Evolutionary conservation across 2,888 invertebrate genomes (phyloP), one percentile per base, ranked within the genome.

Genomic region (Drosophila dives): DNA sequence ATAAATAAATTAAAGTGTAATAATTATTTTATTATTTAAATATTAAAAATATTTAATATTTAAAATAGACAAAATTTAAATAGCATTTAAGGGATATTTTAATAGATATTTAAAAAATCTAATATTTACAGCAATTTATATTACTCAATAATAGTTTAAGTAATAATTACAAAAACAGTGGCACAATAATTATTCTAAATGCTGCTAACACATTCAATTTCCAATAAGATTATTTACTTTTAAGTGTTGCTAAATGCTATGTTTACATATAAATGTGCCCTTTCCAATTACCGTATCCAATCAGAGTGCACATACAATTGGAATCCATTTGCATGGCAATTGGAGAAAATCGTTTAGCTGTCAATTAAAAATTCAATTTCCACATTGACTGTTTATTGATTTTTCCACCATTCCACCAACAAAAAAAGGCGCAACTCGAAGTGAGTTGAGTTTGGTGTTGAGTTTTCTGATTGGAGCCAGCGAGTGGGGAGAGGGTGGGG

Each of bases 341-440:
- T 73, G 83, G 73, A 81, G 85, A 86, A 77, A 53, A 55, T 29
- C 83, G 88, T 86, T 85, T 81, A 86, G 81, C 86, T 85, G 88
- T 88, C 85, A 85, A 86, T 88, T 88, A 86, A 77, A 86, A 80
- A 86, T 74, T 72, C 84, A 81, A 86, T 85, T 86, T 83, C 70
- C 81, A 88, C 77, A 72, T 23, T 80, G 70, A 69, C 48, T 66
- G 36, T 42, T 74, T 85, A 88, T 85, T 88, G 85, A 88, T 88
- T 88, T 85, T 87, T 20, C 68, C 49, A 65, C 54, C 69, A 68
- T 62, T 64, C 34, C 34, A 23, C 17, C 51, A 59, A 64, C 63
- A 63, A 68, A 69, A 70, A 70, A 53, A 42, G 49, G 54, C 23
- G 51, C 45, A 48, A 42, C 50, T 48, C n/a, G 50, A 45, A 48